Base-by-base conservation (phyloP, 2,888 invertebrate genomes). In the Hyposoter dolosus region DNA sequence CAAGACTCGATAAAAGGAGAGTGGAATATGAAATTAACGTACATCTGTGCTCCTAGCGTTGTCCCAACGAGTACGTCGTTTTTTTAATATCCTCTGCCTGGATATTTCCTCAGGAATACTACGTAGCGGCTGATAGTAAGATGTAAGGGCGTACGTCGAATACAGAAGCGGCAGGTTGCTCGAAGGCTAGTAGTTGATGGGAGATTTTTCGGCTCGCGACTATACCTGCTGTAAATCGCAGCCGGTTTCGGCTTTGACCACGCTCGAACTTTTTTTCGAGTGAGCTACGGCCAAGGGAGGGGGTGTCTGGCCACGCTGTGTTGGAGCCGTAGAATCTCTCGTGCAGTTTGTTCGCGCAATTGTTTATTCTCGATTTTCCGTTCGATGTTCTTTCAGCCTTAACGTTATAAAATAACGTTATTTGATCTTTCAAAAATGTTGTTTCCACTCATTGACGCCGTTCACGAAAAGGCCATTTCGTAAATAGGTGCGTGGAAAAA, bases 181-280 rank as follows among this genome's bases (percentile, higher is more conserved):
- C 17, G 65, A 45, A 53, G 23, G 32, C 28, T 68, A 40, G 40
- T 68, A 40, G 40, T 50, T 65, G 28, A 15, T 56, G 35, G 43
- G 74, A 43, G 66, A 65, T 66, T 76, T 76, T 72, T 47, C 60
- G 9, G 17, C 28, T 50, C 19, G 6, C 81, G 83, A 83, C 86
- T 86, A n/a, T n/a, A 86, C 86, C 86, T 86, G 86, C 81, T 72
- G 74, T 74, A 81, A 83, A 82, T 69, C 69, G 53, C 23, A 75
- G 75, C 81, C 83, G 83, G 86, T 86, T 86, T 86, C 60, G 66
- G 45, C 79, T 85, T 68, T 35, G 65, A 76, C 76, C 71, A 74
- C 81, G 83, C 32, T 80, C n/a, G 60, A 81, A 81, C 77, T 68
- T 77, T 83, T 69, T 78, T 45, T 74, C 32, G 35, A 23, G 17